These are phyloP conservation scores for Aramus guarauna DNA, from an alignment of 2,113 vertebrate genomes.

Conservation along the genomic window DNA sequence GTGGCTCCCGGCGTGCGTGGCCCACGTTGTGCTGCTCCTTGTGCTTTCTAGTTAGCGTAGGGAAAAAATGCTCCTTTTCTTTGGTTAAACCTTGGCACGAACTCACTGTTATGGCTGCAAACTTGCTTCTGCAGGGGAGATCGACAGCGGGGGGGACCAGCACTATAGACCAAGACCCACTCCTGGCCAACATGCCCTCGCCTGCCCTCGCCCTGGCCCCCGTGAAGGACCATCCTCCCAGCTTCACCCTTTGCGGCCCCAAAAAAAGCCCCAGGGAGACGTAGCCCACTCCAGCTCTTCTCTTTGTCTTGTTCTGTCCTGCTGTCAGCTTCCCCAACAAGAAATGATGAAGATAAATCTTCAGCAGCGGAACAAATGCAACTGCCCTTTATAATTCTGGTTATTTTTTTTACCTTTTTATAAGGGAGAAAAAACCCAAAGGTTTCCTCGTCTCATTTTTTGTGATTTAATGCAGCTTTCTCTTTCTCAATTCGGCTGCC, in stretches of 20 bases:
- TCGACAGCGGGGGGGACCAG: neutral
- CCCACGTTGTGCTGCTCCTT: neutral
- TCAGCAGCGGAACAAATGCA: neutral
- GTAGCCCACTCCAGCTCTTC: neutral
- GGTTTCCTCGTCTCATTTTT: neutral
- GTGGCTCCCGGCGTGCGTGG: rapidly evolving
- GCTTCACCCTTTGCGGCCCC: neutral
- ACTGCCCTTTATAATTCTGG: neutral
- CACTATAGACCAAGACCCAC: neutral
- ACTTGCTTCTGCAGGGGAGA: neutral
- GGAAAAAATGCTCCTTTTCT: neutral
- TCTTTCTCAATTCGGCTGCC: neutral
- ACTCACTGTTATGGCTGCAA: rapidly evolving
- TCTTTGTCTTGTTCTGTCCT: neutral
- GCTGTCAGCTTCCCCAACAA: constrained; percentile 8
- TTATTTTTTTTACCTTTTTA: neutral
- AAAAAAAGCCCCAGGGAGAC: neutral
- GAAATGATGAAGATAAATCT: constrained; percentile 49
- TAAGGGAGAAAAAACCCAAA: neutral
- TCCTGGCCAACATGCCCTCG: neutral
- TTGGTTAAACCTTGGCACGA: neutral
- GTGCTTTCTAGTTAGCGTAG: neutral
- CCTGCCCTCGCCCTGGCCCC: neutral
- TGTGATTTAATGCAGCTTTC: constrained; percentile 49
- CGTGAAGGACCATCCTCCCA: rapidly evolving